Evolutionary conservation across 2,113 vertebrate species (phyloP), one percentile per base, ranked within the genome.

Genomic region (Macroglossus sobrinus): DNA sequence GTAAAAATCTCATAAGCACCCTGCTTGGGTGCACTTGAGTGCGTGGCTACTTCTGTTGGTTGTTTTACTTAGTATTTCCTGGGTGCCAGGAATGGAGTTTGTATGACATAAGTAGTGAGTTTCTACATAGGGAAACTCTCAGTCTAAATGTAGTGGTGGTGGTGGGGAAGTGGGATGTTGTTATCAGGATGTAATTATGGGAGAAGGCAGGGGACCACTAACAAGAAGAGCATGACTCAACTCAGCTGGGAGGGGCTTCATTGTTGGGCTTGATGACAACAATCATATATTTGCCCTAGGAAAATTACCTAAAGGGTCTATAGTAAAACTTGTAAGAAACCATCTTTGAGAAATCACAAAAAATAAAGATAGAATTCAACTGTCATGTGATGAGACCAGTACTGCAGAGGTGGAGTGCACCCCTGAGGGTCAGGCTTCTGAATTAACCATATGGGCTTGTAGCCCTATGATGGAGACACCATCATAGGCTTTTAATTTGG

Each of bases 31-130:
- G 5, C 5, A 4, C 38, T 35, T 1, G 3, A 63, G 33, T 7
- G 2, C n/a, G 0, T 0, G 33, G n/a, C 2, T 47, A 7, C 3
- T 76, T 19, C 13, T 0, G 1, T 11, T 43, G n/a, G 71, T 57
- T 12, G 18, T 53, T 69, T 50, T 57, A 28, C 11, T 57, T 22
- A 47, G 12, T 76, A 15, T 84, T 91, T 85, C 53, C 38, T 16
- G 12, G 26, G 35, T 53, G 12, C 35, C 21, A 38, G 43, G 24
- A 35, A 28, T n/a, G 55, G 30, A 18, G 9, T 55, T 88, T 38
- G 8, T 6, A 21, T 40, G 68, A 59, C 1, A 0, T 26, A 21
- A n/a, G 15, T 9, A 45, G 63, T 43, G 30, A 33, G 21, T 57
- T 66, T 66, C 89, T 79, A 3, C 19, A 59, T 24, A 21, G 0